Evolutionary conservation across 2,888 invertebrate genomes (phyloP), one percentile per base, ranked within the genome.

Genomic region (Julus scanicus): DNA sequence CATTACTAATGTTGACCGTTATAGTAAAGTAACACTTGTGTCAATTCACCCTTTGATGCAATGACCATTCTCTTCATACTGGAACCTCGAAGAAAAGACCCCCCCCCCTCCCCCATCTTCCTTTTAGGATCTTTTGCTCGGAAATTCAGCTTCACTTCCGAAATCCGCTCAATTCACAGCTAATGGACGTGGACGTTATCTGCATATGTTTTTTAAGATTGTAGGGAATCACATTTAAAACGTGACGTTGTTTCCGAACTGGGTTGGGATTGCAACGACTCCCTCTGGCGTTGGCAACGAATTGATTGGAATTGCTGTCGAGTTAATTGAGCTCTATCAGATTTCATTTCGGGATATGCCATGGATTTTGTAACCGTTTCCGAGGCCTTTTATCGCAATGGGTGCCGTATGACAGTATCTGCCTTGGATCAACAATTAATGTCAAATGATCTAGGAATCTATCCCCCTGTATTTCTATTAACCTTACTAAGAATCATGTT

Each of bases 401-500:
- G 63, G 63, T n/a, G 63, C n/a, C n/a, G 63, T n/a, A 63, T 63
- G 63, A 63, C 63, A 63, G 63, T 63, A 63, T 63, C 63, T 63
- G 63, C n/a, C n/a, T 63, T 63, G n/a, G 63, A 63, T 63, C 63
- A 63, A 63, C 63, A 63, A 63, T 63, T 63, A 63, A 63, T 63
- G 63, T 63, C 63, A 63, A 63, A 63, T 63, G 63, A 63, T 63
- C 63, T 63, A 63, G 63, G 63, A 63, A n/a, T 63, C 63, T 63
- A 17, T n/a, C 53, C 63, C 63, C n/a, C 63, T 63, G 63, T 63
- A 63, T 63, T 63, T 63, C 63, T 63, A 63, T 63, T 63, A 63
- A n/a, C 63, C 63, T 63, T 17, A n/a, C 63, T 63, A 63, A 63
- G 63, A n/a, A 63, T n/a, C 63, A 63, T n/a, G n/a, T n/a, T 63